Percentiles rank a stretch among this genome's conserved stretches.
phyloP scores from a whole-genome alignment of 2,888 invertebrate species.

The Hydropsyche betteni region DNA sequence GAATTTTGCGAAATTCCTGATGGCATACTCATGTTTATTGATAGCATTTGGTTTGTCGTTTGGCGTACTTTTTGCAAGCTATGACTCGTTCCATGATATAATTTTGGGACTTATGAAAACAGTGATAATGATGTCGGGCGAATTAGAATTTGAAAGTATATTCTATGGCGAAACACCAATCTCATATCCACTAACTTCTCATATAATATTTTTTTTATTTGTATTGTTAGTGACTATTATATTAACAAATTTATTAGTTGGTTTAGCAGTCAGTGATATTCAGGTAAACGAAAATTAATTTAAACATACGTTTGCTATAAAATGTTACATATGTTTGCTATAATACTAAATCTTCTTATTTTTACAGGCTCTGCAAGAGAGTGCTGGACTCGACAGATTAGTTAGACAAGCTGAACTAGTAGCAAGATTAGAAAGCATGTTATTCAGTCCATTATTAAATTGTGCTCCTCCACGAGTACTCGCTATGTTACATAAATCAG shows the following conservation, averaged over 20 bases:
- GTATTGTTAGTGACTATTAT: slow-evolving; percentile 83
- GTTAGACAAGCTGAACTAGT: slow-evolving; percentile 85
- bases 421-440: slow-evolving; percentile 82
- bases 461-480: slow-evolving; percentile 73
- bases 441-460: slow-evolving; percentile 78
- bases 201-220: slow-evolving; percentile 79
- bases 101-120: slow-evolving; percentile 76
- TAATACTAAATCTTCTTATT: not conserved
- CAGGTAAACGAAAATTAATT: slow-evolving; percentile 61
- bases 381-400: slow-evolving; percentile 80
- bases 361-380: slow-evolving; percentile 76
- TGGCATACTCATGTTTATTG: slow-evolving; percentile 82
- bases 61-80: slow-evolving; percentile 82
- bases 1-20: slow-evolving; percentile 82
- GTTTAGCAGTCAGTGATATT: slow-evolving; percentile 86
- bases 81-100: slow-evolving; percentile 74
- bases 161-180: slow-evolving; percentile 72
- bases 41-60: slow-evolving; percentile 84
- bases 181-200: slow-evolving; percentile 77
- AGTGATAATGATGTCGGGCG: slow-evolving; percentile 90
- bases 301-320: not conserved
- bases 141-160: slow-evolving; percentile 85
- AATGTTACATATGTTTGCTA: not conserved
- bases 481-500: slow-evolving; percentile 74
- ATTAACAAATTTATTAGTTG: slow-evolving; percentile 83